phyloP scores from a whole-genome alignment of 1,140 invertebrate species.

The Chlorops oryzae region DNA sequence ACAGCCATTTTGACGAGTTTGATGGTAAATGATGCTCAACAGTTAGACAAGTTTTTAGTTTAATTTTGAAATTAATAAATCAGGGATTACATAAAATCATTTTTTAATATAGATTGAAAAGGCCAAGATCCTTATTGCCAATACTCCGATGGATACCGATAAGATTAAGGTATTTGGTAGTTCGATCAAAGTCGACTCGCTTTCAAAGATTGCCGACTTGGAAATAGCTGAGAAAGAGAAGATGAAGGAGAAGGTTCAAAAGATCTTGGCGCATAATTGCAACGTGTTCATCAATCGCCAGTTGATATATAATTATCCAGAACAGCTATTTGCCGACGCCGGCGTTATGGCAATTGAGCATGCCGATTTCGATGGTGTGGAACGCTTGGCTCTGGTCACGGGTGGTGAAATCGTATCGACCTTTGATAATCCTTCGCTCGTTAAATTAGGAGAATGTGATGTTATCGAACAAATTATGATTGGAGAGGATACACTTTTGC shows the following conservation, averaged over 20 bases:
- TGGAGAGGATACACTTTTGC: slow-evolving; percentile 92
- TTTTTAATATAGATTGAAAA: slow-evolving; percentile 67
- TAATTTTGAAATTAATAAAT: not conserved
- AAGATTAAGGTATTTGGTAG: slow-evolving; percentile 99
- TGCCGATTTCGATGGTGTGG: slow-evolving; percentile 99
- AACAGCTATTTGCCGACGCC: slow-evolving; percentile 98
- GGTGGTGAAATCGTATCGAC: slow-evolving; percentile 99
- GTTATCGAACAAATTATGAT: slow-evolving; percentile 97
- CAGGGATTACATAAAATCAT: not conserved
- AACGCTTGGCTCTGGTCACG: slow-evolving; percentile 91
- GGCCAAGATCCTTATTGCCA: slow-evolving; percentile 97
- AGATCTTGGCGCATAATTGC: slow-evolving; percentile 91
- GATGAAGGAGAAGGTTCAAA: slow-evolving; percentile 99
- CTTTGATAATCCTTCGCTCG: slow-evolving; percentile 87
- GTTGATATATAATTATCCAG: slow-evolving; percentile 99
- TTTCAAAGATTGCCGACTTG: slow-evolving; percentile 96
- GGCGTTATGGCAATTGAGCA: slow-evolving; percentile 99
- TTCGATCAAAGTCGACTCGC: slow-evolving; percentile 92
- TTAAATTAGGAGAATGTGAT: slow-evolving; percentile 91
- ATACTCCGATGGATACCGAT: slow-evolving; percentile 99
- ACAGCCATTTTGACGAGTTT: slow-evolving; percentile 50
- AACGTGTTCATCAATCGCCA: slow-evolving; percentile 99
- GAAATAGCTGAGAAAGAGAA: slow-evolving; percentile 98
- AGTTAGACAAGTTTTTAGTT: not conserved
- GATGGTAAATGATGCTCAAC: slow-evolving; percentile 13